A percentile compares a stretch with the other conserved stretches of the same genome.
Evolutionary conservation across 2,797 vertebrate genomes (phyloP).

Genomic region (Ctenochaetus hawaiiensis): DNA sequence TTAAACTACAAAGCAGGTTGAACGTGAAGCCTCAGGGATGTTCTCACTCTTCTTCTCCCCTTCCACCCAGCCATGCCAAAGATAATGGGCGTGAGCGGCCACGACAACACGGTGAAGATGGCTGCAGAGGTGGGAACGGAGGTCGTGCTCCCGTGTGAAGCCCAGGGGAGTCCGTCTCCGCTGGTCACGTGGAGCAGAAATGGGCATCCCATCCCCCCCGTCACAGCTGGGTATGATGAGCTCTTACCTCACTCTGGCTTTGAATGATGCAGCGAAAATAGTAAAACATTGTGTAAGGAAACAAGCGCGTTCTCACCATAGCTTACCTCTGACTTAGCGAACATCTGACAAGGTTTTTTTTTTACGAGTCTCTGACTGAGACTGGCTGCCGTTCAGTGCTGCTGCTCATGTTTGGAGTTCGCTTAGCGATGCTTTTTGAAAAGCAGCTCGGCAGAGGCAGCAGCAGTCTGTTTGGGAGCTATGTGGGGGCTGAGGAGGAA

Average conservation of each 20-base stretch:
- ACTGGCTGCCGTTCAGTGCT: slow-evolving; percentile 40
- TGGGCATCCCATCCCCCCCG: slow-evolving; percentile 81
- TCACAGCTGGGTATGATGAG: slow-evolving; percentile 86
- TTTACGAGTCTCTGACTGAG: slow-evolving; percentile 42
- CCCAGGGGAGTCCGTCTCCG: slow-evolving; percentile 87
- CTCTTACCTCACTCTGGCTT: slow-evolving; percentile 28
- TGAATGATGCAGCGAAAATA: slow-evolving; percentile 36
- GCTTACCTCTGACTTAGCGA: slow-evolving; percentile 28
- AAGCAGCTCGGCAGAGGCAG: slow-evolving; percentile 37
- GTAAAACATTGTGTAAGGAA: slow-evolving; percentile 29
- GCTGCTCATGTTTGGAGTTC: slow-evolving; percentile 43
- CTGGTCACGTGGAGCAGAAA: slow-evolving; percentile 90
- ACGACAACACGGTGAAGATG: slow-evolving; percentile 71
- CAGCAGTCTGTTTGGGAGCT: slow-evolving; percentile 32
- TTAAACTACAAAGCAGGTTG: slow-evolving; percentile 6
- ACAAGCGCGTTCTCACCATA: slow-evolving; percentile 34
- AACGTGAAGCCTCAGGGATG: neutral
- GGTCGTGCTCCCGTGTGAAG: slow-evolving; percentile 90
- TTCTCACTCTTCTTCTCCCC: slow-evolving; percentile 26
- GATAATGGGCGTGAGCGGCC: slow-evolving; percentile 80
- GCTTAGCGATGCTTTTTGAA: slow-evolving; percentile 58
- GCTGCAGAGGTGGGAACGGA: slow-evolving; percentile 87
- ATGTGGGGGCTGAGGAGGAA: slow-evolving; percentile 59
- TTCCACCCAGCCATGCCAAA: slow-evolving; percentile 86
- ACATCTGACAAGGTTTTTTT: slow-evolving; percentile 54